Evolutionary conservation across 2,113 vertebrate species (phyloP).

Genomic region (Stigmatopora argus): DNA sequence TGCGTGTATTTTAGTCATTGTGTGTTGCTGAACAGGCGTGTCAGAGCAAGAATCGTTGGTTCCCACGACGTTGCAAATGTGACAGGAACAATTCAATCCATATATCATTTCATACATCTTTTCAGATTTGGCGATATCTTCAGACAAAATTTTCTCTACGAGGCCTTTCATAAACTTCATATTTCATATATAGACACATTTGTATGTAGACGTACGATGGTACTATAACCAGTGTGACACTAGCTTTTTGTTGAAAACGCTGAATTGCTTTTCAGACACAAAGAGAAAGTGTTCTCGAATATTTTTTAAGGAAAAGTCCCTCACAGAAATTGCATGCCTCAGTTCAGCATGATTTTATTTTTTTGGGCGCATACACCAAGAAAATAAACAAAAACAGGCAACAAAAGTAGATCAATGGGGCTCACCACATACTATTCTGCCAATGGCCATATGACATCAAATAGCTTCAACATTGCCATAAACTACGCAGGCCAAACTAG

Average conservation of each 20-base stretch:
- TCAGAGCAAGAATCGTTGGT: slow-evolving; percentile 60
- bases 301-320: slow-evolving; percentile 36
- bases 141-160: too few species aligned
- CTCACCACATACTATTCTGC: background rate
- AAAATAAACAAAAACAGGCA: slow-evolving; percentile 44
- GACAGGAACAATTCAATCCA: slow-evolving; percentile 41
- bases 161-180: slow-evolving; percentile 37
- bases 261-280: slow-evolving; percentile 43
- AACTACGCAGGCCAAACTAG: too few species aligned
- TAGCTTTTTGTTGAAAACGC: slow-evolving; percentile 46
- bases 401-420: slow-evolving; percentile 7
- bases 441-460: background rate
- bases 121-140: too few species aligned
- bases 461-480: background rate
- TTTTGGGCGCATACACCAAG: slow-evolving; percentile 32
- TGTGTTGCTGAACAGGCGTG: slow-evolving; percentile 58
- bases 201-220: slow-evolving; percentile 21
- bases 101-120: slow-evolving; percentile 42
- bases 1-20: slow-evolving; percentile 28
- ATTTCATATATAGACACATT: slow-evolving; percentile 10
- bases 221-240: slow-evolving; percentile 12
- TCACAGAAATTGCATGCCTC: slow-evolving; percentile 36
- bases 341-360: slow-evolving; percentile 56
- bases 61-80: slow-evolving; percentile 67
- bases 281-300: slow-evolving; percentile 39